Conservation (phyloP, 2,113 vertebrate species). For the Suricata suricatta region DNA sequence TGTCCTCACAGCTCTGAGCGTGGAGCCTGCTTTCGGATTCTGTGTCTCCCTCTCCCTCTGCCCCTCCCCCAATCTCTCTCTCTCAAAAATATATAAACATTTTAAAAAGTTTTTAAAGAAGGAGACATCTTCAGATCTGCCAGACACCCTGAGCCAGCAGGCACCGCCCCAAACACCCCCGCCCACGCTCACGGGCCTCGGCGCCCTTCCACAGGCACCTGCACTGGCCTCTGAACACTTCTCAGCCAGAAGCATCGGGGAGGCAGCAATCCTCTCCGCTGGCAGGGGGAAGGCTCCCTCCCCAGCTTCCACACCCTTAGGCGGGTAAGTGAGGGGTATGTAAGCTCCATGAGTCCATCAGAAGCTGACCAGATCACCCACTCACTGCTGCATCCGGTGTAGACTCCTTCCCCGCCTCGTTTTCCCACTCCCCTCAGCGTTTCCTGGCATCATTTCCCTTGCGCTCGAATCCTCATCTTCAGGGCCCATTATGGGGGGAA, state of each 20-base stretch:
- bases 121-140: neutral
- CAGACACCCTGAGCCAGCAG: neutral
- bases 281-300: neutral
- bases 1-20: too few species aligned
- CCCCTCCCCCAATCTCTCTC: too few species aligned
- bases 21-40: too few species aligned
- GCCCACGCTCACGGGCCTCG: accelerated
- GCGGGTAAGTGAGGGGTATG: too few species aligned
- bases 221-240: neutral
- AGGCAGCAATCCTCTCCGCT: neutral
- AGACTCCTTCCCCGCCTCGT: neutral
- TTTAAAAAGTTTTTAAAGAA: neutral
- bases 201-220: neutral
- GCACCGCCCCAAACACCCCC: neutral
- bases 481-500: neutral
- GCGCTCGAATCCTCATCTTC: neutral
- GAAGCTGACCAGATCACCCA: accelerated
- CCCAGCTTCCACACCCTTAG: neutral
- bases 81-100: too few species aligned
- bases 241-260: neutral
- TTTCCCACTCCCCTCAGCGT: neutral
- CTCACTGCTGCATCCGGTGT: neutral
- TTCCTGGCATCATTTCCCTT: neutral
- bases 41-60: too few species aligned
- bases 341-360: neutral